Conservation (phyloP, 2,888 invertebrate species). For the Limenitis camilla region DNA sequence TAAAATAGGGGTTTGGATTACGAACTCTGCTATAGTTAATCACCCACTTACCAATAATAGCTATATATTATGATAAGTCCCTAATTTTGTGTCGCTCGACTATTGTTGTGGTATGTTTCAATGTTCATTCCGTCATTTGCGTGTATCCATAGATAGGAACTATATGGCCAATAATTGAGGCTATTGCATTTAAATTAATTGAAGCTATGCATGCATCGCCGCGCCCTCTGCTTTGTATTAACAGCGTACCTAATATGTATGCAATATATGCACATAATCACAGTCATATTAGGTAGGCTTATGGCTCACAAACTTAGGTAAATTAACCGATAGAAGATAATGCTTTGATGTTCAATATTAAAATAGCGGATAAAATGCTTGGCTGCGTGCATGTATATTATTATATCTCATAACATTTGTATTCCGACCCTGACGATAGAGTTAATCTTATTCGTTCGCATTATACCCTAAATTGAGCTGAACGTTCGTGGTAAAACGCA, state of each 20-base stretch:
- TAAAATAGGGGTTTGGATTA: no score
- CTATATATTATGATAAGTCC: conserved; percentile 12
- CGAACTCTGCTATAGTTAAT: no score
- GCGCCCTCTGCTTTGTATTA: conserved; percentile 35
- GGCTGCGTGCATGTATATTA: conserved; percentile 9
- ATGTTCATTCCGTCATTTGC: conserved; percentile 17
- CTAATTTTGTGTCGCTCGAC: conserved; percentile 14
- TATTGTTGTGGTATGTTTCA: conserved; percentile 20
- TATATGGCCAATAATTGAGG: conserved; percentile 59
- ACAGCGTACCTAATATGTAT: conserved; percentile 30
- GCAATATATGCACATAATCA: conserved; percentile 45
- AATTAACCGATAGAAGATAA: conserved; percentile 50
- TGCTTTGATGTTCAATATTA: conserved; percentile 48
- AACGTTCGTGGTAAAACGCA: conserved; percentile 8
- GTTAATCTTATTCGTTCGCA: conserved; percentile 10
- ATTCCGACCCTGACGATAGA: conserved; percentile 9
- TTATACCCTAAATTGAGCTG: conserved; percentile 12
- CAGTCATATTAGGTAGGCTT: conserved; percentile 46
- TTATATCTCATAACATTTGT: conserved; percentile 10
- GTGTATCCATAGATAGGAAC: conserved; percentile 35
- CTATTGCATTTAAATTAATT: conserved; percentile 69
- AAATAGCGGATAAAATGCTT: conserved; percentile 13
- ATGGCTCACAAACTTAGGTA: conserved; percentile 60
- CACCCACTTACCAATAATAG: not conserved
- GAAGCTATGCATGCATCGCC: conserved; percentile 54